A percentile compares a stretch with the other conserved stretches of the same genome.
Conservation (phyloP, 2,797 vertebrate species). For the Argentina silus region DNA sequence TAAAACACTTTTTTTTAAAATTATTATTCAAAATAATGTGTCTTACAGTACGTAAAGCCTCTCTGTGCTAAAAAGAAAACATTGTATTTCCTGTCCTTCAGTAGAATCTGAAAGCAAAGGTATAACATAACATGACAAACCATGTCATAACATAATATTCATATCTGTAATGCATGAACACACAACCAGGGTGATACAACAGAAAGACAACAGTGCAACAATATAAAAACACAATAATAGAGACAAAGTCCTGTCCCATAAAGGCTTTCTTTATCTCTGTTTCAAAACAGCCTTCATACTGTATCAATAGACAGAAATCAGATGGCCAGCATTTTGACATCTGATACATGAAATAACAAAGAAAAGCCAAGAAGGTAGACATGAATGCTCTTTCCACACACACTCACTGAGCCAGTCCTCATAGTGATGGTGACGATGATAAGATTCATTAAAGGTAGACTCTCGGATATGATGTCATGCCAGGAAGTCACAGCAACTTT, state of each 20-base stretch:
- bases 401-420: too few species aligned
- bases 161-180: background rate
- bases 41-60: background rate
- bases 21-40: background rate
- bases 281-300: background rate
- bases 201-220: constrained; percentile 52
- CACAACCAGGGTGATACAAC: constrained; percentile 55
- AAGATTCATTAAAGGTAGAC: too few species aligned
- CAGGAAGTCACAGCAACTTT: too few species aligned
- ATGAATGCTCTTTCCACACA: too few species aligned
- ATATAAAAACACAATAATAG: constrained; percentile 34
- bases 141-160: constrained; percentile 11
- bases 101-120: background rate
- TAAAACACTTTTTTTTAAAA: background rate
- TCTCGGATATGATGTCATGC: too few species aligned
- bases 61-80: background rate
- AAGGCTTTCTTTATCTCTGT: background rate
- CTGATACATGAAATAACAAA: too few species aligned
- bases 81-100: background rate
- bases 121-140: constrained; percentile 21
- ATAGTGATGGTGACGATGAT: too few species aligned
- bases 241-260: too few species aligned
- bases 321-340: too few species aligned
- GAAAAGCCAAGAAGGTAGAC: too few species aligned
- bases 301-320: too few species aligned